phyloP scores from a whole-genome alignment of 2,113 vertebrate species.

The Empidonax traillii region DNA sequence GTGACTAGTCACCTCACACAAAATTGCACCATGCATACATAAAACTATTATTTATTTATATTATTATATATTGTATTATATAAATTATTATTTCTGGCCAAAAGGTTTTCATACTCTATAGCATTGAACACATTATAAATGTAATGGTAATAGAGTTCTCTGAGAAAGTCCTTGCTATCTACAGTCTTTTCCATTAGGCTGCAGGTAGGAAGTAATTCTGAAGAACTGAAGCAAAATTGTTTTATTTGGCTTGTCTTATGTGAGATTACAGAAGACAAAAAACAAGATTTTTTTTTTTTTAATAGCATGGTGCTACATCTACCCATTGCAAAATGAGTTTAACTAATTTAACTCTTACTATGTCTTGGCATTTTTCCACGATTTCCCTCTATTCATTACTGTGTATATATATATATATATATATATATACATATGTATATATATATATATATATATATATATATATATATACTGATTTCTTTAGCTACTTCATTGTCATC shows the following conservation, averaged over 20 bases:
- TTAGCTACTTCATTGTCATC: neutral
- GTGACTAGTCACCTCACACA: neutral
- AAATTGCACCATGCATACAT: neutral
- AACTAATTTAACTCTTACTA: neutral
- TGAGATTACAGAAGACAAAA: neutral
- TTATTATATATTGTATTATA: too few species aligned
- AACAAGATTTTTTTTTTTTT: accelerated
- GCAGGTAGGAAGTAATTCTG: neutral
- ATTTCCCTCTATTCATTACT: neutral
- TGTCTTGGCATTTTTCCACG: neutral
- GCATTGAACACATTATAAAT: neutral
- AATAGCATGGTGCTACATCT: neutral
- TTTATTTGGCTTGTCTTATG: neutral
- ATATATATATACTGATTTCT: neutral
- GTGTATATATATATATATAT: neutral
- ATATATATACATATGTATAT: neutral
- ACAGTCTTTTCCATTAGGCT: neutral
- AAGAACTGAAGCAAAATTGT: neutral
- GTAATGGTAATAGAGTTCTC: neutral
- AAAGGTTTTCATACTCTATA: neutral
- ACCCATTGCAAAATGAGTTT: neutral
- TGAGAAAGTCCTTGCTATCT: neutral
- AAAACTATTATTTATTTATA: neutral
- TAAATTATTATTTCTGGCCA: neutral
- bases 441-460: neutral